Base-by-base conservation (phyloP, 2,888 invertebrate species). In the Cephus rjabovi region DNA sequence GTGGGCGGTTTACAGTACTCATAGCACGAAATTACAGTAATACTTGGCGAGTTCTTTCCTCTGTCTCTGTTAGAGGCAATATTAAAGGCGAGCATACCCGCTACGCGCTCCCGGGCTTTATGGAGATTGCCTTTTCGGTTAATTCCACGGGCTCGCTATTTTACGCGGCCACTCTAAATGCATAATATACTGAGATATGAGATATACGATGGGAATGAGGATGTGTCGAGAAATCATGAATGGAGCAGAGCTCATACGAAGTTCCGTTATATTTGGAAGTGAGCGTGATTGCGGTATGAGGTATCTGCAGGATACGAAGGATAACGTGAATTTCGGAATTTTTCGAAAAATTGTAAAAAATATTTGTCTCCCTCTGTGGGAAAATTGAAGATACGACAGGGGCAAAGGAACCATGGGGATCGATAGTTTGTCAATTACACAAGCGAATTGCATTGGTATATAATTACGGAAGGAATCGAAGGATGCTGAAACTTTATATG, bases 391-490 rank as follows among this genome's bases (percentile, higher is more conserved):
- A 23, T 56, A 56, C 30, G 79, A 56, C 68, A 76, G n/a, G 37
- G 70, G 75, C 34, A 78, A 34, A 56, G 69, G 74, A 35, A 33
- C 75, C 34, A 69, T 34, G 69, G n/a, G 77, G 75, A 35, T 74
- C n/a, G 76, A 15, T 35, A 34, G 74, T 31, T 69, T 30, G 56
- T 79, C 76, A 82, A 82, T 81, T 81, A 80, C 81, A 82, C 15
- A 83, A 83, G 82, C 84, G 83, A 84, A 85, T 85, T 84, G 83
- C 85, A 79, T 80, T 81, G 82, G 79, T 79, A 83, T 80, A 31
- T 15, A 40, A 11, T 23, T 56, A 35, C 31, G 56, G 76, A 34
- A 37, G 77, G 33, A 73, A 69, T 35, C 35, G 74, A 76, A 76
- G 74, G 74, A 79, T 34, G 69, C 76, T 78, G 77, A 76, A 77